Evolutionary conservation across 2,888 invertebrate genomes (phyloP).

Genomic region (Brassicogethes aeneus): DNA sequence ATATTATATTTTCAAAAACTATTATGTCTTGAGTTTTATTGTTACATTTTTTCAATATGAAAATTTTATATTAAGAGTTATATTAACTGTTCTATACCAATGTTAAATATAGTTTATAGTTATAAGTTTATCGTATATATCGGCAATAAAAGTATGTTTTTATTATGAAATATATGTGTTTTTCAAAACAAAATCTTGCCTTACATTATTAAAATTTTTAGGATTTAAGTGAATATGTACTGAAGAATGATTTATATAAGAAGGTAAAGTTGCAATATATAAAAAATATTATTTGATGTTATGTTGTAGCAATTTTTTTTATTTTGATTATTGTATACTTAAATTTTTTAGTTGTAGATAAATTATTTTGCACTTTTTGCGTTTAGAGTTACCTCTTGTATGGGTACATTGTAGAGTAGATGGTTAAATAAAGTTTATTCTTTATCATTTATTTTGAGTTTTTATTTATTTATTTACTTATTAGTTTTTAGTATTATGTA

Average conservation of each 20-base stretch:
- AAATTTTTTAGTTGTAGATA: constrained; percentile 26
- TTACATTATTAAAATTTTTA: constrained; percentile 5
- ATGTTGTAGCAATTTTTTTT: constrained; percentile 14
- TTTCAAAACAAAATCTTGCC: constrained; percentile 24
- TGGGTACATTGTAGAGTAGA: constrained; percentile 18
- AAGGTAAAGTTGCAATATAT: constrained; percentile 30
- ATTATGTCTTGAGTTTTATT: too few species aligned
- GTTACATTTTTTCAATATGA: constrained; percentile 6
- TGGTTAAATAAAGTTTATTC: constrained; percentile 16
- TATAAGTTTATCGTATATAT: constrained; percentile 6
- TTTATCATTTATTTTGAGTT: constrained; percentile 16
- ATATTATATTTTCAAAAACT: too few species aligned
- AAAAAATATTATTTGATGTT: constrained; percentile 9
- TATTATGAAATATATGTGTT: constrained; percentile 9
- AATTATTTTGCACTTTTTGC: constrained; percentile 29
- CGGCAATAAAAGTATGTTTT: constrained; percentile 24
- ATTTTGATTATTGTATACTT: constrained; percentile 21
- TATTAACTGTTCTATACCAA: constrained; percentile 14
- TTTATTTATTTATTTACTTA: constrained; percentile 9
- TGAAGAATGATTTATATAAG: constrained; percentile 16
- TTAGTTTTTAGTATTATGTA: too few species aligned
- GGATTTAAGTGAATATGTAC: constrained; percentile 9
- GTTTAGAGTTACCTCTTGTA: constrained; percentile 30
- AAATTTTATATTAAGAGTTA: constrained; percentile 4
- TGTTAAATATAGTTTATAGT: constrained; percentile 15